Base-by-base conservation (phyloP, 1,140 invertebrate species). In the Drosophila lowei region DNA sequence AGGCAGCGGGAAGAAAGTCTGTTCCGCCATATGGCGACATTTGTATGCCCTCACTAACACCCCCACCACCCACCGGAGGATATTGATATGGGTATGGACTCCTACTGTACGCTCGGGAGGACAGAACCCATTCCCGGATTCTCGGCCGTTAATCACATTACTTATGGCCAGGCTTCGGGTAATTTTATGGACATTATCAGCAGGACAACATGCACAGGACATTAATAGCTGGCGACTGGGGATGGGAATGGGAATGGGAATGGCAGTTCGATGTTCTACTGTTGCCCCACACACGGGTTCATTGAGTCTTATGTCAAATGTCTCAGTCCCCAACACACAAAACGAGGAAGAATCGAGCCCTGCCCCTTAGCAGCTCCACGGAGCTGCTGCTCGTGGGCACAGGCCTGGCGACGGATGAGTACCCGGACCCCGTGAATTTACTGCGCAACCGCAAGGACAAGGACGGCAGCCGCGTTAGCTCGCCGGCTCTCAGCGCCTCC, bases 291-390 rank as follows among this genome's bases (percentile, higher is more conserved):
- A 42, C 53, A 34, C 23, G 34, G 21, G 6, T 25, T 63, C 79
- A 34, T 76, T 67, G 81, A 66, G 25, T 77, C 60, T 73, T 30
- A 77, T 64, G 50, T 85, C 81, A 60, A 72, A 77, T 65, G 66
- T 66, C 23, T 16, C 44, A 65, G 16, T 47, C n/a, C 13, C 4
- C 49, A 25, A 61, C 18, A 38, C 46, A 46, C 52, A 46, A 44
- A 7, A 47, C 42, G 42, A 54, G 42, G 16, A 68, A 25, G 43
- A 15, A 49, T 16, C 16, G 38, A 6, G 25, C 23, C 9, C 18
- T 42, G 43, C 5, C n/a, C 13, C 4, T 0, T 21, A 25, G 30
- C 30, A 25, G n/a, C 7, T 38, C 42, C 5, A 46, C 18, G 34
- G 49, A n/a, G 38, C 25, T 58, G 47, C 66, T 48, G 9, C 21